Evolutionary conservation across 2,113 vertebrate species (phyloP).

Genomic region (Capreolus pygargus): DNA sequence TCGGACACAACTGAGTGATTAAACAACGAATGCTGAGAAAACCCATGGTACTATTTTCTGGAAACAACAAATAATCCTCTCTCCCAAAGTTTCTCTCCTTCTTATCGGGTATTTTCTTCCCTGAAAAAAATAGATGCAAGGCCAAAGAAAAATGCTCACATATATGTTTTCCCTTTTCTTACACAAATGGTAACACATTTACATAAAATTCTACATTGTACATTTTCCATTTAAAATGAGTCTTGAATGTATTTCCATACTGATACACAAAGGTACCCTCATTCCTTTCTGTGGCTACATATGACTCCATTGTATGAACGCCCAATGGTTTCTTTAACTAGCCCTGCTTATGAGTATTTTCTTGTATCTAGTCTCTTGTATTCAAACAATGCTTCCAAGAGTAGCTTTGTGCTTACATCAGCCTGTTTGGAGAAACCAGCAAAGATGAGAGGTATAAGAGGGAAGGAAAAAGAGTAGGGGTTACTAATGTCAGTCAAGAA

Average conservation of each 20-base stretch:
- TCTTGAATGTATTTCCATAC: background rate
- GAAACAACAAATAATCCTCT: background rate
- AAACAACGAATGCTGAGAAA: background rate
- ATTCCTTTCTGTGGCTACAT: background rate
- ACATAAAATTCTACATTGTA: background rate
- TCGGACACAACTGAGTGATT: background rate
- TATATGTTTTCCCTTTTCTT: background rate
- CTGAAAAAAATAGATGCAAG: background rate
- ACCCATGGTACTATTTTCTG: background rate
- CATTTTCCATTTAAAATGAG: background rate
- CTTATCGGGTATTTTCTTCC: background rate
- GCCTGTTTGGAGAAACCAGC: background rate
- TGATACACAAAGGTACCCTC: background rate
- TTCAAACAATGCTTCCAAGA: background rate
- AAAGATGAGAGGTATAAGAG: background rate
- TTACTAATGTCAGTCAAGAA: background rate
- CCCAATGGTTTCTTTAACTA: background rate
- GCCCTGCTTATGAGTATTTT: background rate
- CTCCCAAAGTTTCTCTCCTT: background rate
- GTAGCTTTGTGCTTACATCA: background rate
- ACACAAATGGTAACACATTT: background rate
- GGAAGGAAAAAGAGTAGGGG: background rate
- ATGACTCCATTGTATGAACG: background rate
- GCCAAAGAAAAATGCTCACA: background rate
- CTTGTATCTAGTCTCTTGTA: background rate